Base-by-base conservation (phyloP, 2,113 vertebrate species). In the Eretmochelys imbricata region DNA sequence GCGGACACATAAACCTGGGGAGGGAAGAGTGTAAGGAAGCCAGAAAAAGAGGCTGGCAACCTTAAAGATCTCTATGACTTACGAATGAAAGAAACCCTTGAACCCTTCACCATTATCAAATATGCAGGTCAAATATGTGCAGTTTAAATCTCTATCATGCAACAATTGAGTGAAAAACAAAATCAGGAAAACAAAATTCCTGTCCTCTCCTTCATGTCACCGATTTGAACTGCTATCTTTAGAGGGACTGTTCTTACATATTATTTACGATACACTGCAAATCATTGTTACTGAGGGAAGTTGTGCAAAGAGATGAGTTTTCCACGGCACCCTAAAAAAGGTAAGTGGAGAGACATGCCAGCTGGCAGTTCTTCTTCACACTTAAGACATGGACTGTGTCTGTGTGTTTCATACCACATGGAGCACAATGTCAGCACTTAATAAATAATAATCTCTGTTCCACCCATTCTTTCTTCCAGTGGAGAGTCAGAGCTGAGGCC, bases 381-480 rank as follows among this genome's bases (percentile, higher is more conserved):
- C 38, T 76, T 22, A 76, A 46, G 76, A 10, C 1, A 75, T 6
- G 13, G 62, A 53, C 2, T 2, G 7, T 0, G 1, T 1, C 16
- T 1, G 0, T 10, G 4, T 29, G 24, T 35, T 84, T 31, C 25
- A 12, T 0, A 0, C 84, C 20, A 24, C 0, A 0, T 50, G 42
- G 1, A 31, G 7, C 6, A 5, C 4, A 29, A 8, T 14, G 11
- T 22, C 17, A 57, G 24, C 27, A 69, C 65, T 69, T 69, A 35
- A 69, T 55, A 55, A 55, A 55, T 57, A 57, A 57, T 65, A 69
- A 53, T 9, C 25, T 48, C n/a, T 22, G 4, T 62, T 29, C 84
- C 12, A 20, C 14, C 78, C 50, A 48, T 6, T 59, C 62, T 75
- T 55, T 59, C 55, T 53, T 84, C 75, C 65, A 80, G 2, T 4